Percentiles rank a stretch among this genome's conserved stretches.
These are phyloP conservation scores for Semaprochilodus insignis DNA, from an alignment of 2,797 vertebrate genomes.

Conservation along the genomic window DNA sequence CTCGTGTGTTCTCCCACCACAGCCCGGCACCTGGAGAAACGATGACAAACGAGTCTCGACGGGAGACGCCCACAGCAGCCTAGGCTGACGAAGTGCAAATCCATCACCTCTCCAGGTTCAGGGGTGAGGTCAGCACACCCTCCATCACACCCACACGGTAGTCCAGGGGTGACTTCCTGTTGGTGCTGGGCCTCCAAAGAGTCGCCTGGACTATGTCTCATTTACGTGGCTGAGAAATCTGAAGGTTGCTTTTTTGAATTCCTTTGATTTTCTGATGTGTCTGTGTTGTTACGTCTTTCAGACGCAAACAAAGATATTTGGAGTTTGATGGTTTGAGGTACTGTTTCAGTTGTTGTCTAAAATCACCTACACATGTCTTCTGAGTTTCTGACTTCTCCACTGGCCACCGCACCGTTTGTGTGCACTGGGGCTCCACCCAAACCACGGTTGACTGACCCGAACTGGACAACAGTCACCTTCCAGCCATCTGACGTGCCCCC, in stretches of 20 bases:
- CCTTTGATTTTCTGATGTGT: too few species aligned
- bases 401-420: too few species aligned
- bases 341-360: too few species aligned
- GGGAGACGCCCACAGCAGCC: slow-evolving; percentile 64
- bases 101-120: slow-evolving; percentile 56
- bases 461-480: too few species aligned
- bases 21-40: slow-evolving; percentile 71
- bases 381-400: too few species aligned
- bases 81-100: slow-evolving; percentile 74
- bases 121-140: slow-evolving; percentile 54
- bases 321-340: too few species aligned
- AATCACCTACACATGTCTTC: too few species aligned
- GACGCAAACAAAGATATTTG: too few species aligned
- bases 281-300: too few species aligned
- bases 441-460: too few species aligned
- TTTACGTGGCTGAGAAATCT: not conserved
- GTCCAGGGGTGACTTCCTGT: slow-evolving; percentile 48
- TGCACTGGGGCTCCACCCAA: too few species aligned
- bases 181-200: slow-evolving; percentile 22
- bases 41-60: slow-evolving; percentile 77
- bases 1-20: slow-evolving; percentile 19
- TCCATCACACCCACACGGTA: slow-evolving; percentile 59
- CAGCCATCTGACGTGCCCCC: too few species aligned
- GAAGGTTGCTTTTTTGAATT: not conserved
- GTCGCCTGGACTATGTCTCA: not conserved